phyloP scores from a whole-genome alignment of 2,797 vertebrate species.

The Melopsittacus undulatus region DNA sequence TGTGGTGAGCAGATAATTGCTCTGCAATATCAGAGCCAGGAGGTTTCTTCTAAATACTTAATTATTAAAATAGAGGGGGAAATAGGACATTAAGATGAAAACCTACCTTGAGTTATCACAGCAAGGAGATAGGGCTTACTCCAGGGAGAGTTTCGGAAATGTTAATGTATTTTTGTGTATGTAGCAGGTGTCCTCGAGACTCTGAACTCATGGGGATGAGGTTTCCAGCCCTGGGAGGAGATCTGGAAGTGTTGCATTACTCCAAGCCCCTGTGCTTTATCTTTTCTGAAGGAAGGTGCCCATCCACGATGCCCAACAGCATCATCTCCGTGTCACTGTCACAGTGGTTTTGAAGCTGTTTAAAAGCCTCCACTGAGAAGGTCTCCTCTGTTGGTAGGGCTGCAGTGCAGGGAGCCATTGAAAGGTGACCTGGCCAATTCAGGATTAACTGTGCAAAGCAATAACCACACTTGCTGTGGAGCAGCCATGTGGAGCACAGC shows the following conservation, averaged over 20 bases:
- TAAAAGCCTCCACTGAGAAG: background rate
- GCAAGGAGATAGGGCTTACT: background rate
- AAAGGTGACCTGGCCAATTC: background rate
- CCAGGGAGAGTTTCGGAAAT: background rate
- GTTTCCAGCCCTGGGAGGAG: background rate
- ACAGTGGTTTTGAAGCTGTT: background rate
- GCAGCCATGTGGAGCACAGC: background rate
- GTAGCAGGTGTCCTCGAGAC: background rate
- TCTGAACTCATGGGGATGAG: background rate
- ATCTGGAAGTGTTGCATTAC: background rate
- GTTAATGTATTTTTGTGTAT: background rate
- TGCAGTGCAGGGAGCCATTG: background rate
- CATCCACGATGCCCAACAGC: fast-evolving
- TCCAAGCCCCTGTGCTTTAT: background rate
- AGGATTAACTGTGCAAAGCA: background rate
- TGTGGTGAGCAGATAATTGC: background rate
- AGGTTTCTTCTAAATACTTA: background rate
- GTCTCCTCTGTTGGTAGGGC: background rate
- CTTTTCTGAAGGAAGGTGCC: background rate
- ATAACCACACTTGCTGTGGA: background rate
- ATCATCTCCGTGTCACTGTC: fast-evolving
- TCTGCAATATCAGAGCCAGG: background rate
- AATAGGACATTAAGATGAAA: background rate
- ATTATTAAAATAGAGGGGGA: background rate
- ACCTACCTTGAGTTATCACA: background rate